Base-by-base conservation (phyloP, 2,113 vertebrate species). In the Pseudolaguvia tuberculata region DNA sequence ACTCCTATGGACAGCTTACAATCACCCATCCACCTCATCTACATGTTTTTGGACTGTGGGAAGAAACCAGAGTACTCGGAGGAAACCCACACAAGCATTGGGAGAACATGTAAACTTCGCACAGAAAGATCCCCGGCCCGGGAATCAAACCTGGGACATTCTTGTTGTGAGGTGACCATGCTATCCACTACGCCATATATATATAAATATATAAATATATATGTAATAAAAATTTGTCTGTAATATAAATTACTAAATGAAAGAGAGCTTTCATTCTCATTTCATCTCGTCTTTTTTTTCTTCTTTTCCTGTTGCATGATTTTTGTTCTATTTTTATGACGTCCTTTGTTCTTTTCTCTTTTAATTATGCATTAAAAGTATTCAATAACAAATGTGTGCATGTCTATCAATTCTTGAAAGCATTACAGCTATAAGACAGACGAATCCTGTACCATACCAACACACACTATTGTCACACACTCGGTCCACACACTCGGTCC, bases 401-500 rank as follows among this genome's bases (percentile, higher is more conserved):
- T 61, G 58, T 63, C 29, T 14, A 4, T 42, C 27, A 42, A 63
- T 21, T 35, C 20, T 63, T 3, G 23, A 17, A 4, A 47, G 42
- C 8, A 25, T 23, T 23, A 47, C 42, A 66, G 21, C 23, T 67
- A 27, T 20, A 67, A 23, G 45, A 50, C 45, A 50, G 45, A 67
- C 48, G 42, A 47, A 21, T 48, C 15, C 7, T 27, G 23, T 66
- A 27, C 23, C 63, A 66, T 66, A 23, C 63, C 63, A 66, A 66
- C 63, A 27, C 45, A 48, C 63, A n/a, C n/a, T n/a, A 50, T 25
- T 66, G 42, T 23, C 25, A 27, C 45, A 66, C 42, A 42, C 35
- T 25, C 42, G 29, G 14, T 20, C n/a, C 20, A 53, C 51, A 53
- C 51, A 53, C 20, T 15, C 9, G n/a, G n/a, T 39, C 45, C 29